Base-by-base conservation (phyloP, 2,113 vertebrate species). In the Rhinichthys klamathensis region DNA sequence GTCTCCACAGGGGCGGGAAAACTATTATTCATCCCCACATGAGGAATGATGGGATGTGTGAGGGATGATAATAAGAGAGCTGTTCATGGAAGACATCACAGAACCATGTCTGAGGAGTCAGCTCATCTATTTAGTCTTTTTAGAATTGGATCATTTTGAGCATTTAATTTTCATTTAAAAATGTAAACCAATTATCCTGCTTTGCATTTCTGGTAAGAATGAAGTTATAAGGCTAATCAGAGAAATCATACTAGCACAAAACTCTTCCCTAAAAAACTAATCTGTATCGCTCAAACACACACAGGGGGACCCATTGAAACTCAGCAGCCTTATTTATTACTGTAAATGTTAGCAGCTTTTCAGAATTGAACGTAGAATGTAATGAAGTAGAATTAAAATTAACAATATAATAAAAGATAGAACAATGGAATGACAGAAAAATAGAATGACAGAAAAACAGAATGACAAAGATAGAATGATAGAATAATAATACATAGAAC, bases 1-100 rank as follows among this genome's bases (percentile, higher is more conserved):
- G n/a, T 70, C 70, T 86, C 84, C 78, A 74, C 78, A 25, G 30
- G 69, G 69, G 77, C 3, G 13, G 58, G 44, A 49, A 56, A 80
- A 81, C 51, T 49, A 86, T 81, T 86, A 86, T 74, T 81, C 69
- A 86, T 35, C 67, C 69, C 78, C 27, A 80, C 67, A 80, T 74
- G 67, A 80, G 65, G 70, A 73, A 85, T 80, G 38, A 81, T 73
- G 70, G 78, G 54, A 72, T 3, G 58, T 38, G 63, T 85, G 84
- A 85, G 63, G 78, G 65, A 63, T 85, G 79, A 81, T 63, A 74
- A 74, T 79, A 46, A 38, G 60, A 65, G 35, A 23, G 23, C 61
- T 69, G 38, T 32, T 51, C 54, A 41, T 13, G 35, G 76, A 41
- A 25, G 13, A 25, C 32, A 23, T 56, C 74, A 61, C 32, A n/a